A percentile compares a stretch with the other conserved stretches of the same genome.
Conservation (phyloP, 2,888 invertebrate genomes). For the Drosophila kokeensis region DNA sequence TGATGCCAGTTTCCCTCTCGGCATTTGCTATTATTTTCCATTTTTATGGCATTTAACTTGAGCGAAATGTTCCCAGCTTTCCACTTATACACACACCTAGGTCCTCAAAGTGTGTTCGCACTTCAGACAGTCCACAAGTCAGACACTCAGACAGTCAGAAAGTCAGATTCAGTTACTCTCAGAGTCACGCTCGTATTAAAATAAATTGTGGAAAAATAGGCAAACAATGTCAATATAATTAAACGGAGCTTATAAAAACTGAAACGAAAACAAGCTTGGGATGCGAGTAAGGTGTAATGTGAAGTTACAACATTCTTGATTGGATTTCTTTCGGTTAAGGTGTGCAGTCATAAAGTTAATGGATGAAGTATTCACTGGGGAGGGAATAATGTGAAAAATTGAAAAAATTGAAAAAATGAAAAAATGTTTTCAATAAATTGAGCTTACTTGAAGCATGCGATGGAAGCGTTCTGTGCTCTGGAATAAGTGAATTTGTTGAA, state of each 20-base stretch:
- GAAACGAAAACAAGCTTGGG: neutral
- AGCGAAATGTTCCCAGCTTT: slow-evolving; percentile 17
- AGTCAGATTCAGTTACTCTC: slow-evolving; percentile 20
- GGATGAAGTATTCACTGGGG: slow-evolving; percentile 13
- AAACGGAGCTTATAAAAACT: slow-evolving; percentile 69
- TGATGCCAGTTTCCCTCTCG: slow-evolving; percentile 38
- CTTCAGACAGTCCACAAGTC: neutral
- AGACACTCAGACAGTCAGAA: neutral
- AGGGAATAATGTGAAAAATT: neutral
- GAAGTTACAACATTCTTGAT: slow-evolving; percentile 48
- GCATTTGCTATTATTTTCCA: slow-evolving; percentile 65
- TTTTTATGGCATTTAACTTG: slow-evolving; percentile 73
- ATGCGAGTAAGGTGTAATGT: slow-evolving; percentile 15
- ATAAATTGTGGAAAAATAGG: slow-evolving; percentile 49
- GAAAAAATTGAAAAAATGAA: neutral
- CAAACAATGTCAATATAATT: slow-evolving; percentile 76
- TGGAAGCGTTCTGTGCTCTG: neutral
- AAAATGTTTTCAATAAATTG: neutral
- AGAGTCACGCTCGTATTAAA: slow-evolving; percentile 35
- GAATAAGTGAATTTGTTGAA: neutral
- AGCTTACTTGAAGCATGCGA: neutral
- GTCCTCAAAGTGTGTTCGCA: slow-evolving; percentile 2
- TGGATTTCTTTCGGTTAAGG: slow-evolving; percentile 51
- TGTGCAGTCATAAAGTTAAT: slow-evolving; percentile 50
- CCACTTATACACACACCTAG: slow-evolving; percentile 1